Percentiles rank a stretch among this genome's conserved stretches.
phyloP scores from a whole-genome alignment of 2,113 vertebrate species.

The Petroica traversi region DNA sequence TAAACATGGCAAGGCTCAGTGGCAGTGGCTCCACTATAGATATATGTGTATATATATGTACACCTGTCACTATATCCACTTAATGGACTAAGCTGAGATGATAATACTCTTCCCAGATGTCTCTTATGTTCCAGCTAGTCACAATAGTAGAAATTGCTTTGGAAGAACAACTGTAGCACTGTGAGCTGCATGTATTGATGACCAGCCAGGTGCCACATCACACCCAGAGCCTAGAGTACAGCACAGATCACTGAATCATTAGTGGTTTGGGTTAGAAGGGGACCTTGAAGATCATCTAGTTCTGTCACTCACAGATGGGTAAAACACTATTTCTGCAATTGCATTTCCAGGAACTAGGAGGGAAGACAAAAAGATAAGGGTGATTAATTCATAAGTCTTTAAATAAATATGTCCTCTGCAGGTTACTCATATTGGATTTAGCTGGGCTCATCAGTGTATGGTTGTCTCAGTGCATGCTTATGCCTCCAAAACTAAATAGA shows the following conservation, averaged over 20 bases:
- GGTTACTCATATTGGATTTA: neutral
- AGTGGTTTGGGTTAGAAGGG: neutral
- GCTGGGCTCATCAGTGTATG: neutral
- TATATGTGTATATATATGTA: too few relatives aligned
- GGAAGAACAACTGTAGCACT: neutral
- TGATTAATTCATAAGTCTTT: neutral
- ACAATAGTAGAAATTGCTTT: neutral
- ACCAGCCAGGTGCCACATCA: neutral
- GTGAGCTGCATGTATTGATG: neutral
- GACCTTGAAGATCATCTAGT: neutral
- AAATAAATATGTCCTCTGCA: neutral
- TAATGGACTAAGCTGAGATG: neutral
- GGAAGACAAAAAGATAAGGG: neutral
- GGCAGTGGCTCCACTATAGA: neutral
- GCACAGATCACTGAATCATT: neutral
- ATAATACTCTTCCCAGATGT: neutral
- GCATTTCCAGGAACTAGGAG: neutral
- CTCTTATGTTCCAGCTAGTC: neutral
- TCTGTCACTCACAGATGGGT: neutral
- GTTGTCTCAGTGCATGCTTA: neutral
- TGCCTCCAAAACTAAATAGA: neutral
- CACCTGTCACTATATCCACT: neutral
- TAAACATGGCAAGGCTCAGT: neutral
- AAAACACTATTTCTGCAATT: neutral
- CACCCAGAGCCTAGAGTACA: neutral